Evolutionary conservation across 2,113 vertebrate genomes (phyloP).

Genomic region (Neotragus pygmaeus): DNA sequence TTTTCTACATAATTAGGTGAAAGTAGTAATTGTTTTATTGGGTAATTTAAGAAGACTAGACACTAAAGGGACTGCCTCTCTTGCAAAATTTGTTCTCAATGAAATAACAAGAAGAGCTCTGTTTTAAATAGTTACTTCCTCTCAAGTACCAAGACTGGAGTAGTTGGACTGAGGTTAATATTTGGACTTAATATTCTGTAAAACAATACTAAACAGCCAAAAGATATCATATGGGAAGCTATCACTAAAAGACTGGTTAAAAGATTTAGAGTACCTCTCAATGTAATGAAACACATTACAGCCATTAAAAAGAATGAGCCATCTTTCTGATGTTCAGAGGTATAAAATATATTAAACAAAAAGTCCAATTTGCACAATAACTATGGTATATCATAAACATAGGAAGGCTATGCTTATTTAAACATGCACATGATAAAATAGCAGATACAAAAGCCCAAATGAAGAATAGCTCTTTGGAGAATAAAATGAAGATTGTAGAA

Average conservation of each 20-base stretch:
- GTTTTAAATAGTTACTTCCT: not conserved
- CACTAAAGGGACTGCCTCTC: not conserved
- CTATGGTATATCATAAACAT: not conserved
- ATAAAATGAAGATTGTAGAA: not conserved
- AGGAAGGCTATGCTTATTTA: constrained; percentile 16
- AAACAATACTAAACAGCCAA: not conserved
- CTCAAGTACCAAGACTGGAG: not conserved
- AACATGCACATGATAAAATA: not conserved
- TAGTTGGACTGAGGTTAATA: not conserved
- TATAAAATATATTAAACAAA: not conserved
- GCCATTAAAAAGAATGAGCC: not conserved
- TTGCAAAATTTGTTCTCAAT: constrained; percentile 45
- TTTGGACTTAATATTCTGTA: constrained; percentile 2
- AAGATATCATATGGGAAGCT: not conserved
- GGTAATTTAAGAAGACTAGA: constrained; percentile 24
- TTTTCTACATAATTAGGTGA: constrained; percentile 49
- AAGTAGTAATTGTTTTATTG: constrained; percentile 48
- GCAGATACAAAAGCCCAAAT: not conserved
- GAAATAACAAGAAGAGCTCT: constrained; percentile 6
- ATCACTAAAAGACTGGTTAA: not conserved
- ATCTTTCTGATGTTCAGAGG: not conserved
- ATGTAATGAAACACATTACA: not conserved
- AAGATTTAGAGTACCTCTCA: not conserved
- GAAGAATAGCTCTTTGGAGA: not conserved
- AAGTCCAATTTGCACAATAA: constrained; percentile 10